Base-by-base conservation (phyloP, 1,140 invertebrate species). In the Phthorimaea operculella region DNA sequence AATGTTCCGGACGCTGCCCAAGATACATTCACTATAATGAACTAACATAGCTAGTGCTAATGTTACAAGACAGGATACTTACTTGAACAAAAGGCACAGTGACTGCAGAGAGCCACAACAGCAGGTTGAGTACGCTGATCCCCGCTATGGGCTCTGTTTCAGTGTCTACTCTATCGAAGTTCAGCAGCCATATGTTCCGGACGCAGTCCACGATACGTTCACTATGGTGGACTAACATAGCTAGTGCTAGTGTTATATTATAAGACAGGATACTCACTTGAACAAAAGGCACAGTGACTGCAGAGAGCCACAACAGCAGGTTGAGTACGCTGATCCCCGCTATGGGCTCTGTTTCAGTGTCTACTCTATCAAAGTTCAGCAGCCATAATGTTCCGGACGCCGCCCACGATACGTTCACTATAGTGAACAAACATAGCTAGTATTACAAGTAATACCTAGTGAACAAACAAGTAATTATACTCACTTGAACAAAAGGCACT, bases 331-430 rank as follows among this genome's bases (percentile, higher is more conserved):
- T 90, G 45, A 92, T 83, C 21, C 87, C 88, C 2, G 87, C 81
- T 15, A 90, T 74, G 28, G 88, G 88, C 60, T 89, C 68, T 14
- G 86, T 87, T 42, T 87, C 79, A 34, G 74, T 79, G 54, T 88
- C 87, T 48, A 89, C 72, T 55, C 74, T 84, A 61, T 91, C 88
- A 55, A 87, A 78, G 58, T 88, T 88, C 16, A 92, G 86, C 7
- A 93, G 68, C 89, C 91, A 93, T 52, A 90, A 68, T 6, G 87
- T 76, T 12, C 92, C 91, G 2, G 92, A 90, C 47, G 87, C 78
- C 5, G 91, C 90, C 87, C 91, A 93, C 0, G 91, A 89, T 33
- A 91, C 68, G 79, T 94, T 93, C 34, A 93, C 88, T 11, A 93
- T 83, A 9, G 91, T 91, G 56, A 93, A 92, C 58, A 94, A 86